Base-by-base conservation (phyloP, 2,113 vertebrate species). In the Neodon shergylaensis region DNA sequence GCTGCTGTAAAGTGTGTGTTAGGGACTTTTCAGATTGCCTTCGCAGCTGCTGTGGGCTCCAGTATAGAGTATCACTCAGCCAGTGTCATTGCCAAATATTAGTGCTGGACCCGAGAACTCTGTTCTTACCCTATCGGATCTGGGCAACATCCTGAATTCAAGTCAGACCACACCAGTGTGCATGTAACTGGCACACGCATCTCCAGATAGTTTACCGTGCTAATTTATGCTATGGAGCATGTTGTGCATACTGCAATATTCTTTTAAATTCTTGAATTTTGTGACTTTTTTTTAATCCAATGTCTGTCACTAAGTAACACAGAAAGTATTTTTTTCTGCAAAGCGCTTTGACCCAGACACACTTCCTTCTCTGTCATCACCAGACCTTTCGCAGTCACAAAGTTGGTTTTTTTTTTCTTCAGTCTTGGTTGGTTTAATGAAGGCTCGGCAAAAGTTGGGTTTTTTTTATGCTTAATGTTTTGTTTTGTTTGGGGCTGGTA, bases 271-370 rank as follows among this genome's bases (percentile, higher is more conserved):
- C 91, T 95, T 24, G 14, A 76, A 61, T 87, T 94, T 88, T 70
- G 49, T 17, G 33, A 82, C n/a, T 95, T 54, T 72, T 87, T 92
- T 93, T 70, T 82, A 63, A 85, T 68, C 39, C 91, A 92, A 39
- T 86, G 47, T 61, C n/a, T 94, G 68, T 97, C 86, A 84, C 95
- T 95, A 89, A 96, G 89, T 82, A 95, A 89, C 91, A 77, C 44
- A 85, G 33, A 78, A 96, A 92, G 76, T 85, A 36, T 54, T 70
- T 94, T 94, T 97, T 96, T 74, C 93, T 88, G 76, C 68, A 96
- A 70, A 94, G 79, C 16, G 70, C 58, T 94, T 96, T 76, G 47
- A 93, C 22, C 21, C 72, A 42, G 72, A 74, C 72, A 95, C 94
- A 94, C 65, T 63, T 81, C 94, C 66, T 58, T 58, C 54, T 58